Conservation (phyloP, 2,113 vertebrate genomes). For the Pongo pygmaeus region DNA sequence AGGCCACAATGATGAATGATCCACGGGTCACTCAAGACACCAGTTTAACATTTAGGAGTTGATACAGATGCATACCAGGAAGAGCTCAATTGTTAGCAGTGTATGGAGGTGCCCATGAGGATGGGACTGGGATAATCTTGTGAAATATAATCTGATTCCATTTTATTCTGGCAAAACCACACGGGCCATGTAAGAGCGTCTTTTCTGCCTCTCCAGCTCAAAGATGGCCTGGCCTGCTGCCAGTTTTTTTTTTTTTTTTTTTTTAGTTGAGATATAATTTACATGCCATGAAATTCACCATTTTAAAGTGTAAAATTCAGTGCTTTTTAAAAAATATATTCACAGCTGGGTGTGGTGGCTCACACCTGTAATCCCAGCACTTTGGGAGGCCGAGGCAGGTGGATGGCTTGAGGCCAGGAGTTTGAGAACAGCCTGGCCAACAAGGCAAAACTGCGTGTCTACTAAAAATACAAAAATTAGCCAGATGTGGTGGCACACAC, state of each 20-base stretch:
- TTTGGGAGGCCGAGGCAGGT: too few species aligned
- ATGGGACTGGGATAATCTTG: neutral
- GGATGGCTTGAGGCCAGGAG: too few species aligned
- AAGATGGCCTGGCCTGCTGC: neutral
- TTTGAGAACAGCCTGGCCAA: too few species aligned
- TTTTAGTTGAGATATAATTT: neutral
- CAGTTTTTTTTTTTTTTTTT: neutral
- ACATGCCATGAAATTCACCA: neutral
- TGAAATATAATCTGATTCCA: neutral
- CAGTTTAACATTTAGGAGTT: neutral
- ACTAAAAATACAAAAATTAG: too few species aligned
- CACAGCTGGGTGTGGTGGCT: neutral
- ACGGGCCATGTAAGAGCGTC: neutral
- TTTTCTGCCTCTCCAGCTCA: neutral
- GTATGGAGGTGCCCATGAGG: too few species aligned
- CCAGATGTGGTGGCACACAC: too few species aligned
- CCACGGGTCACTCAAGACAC: neutral
- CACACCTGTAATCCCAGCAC: too few species aligned
- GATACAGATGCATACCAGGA: neutral
- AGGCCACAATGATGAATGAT: neutral
- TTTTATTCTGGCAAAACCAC: neutral
- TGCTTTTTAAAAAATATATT: neutral
- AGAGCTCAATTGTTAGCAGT: neutral
- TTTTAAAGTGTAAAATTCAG: neutral
- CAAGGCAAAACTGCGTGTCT: too few species aligned